Evolutionary conservation across 1,140 invertebrate species (phyloP), one percentile per base, ranked within the genome.

Genomic region (Zaprionus davidi): DNA sequence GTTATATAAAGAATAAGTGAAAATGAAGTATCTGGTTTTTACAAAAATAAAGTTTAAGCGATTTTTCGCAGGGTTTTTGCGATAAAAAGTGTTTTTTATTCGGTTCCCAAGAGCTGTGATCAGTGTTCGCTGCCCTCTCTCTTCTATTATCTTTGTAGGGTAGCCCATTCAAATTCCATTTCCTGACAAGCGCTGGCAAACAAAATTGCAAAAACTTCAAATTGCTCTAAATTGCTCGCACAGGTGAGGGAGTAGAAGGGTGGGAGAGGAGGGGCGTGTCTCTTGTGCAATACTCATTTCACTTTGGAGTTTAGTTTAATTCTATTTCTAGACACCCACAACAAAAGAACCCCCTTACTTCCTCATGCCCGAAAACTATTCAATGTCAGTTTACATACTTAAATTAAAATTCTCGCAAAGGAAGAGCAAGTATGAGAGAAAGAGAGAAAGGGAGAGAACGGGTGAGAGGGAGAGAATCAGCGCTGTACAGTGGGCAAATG

Each of bases 371-470:
- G 63, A 76, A 82, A 86, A 86, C 82, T 86, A 90, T 90, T 90
- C 86, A 90, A 90, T 90, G 85, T 90, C 85, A 90, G 86, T 90
- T 90, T 90, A 90, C 86, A 90, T 85, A 90, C 82, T 90, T 90
- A 85, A 90, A 90, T 90, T 90, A 90, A 90, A 90, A 90, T 90
- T 90, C 85, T 55, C 80, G 71, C 77, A 88, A 77, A 80, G 73
- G 67, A 69, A 65, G 76, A 75, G 58, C 20, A 46, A 38, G 68
- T 36, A 46, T 6, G 26, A 55, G 58, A 31, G 20, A 2, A 9
- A 17, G 6, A 34, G 22, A 31, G 12, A 60, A 64, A 82, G 53
- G 56, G 56, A 66, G 60, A 41, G 65, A 57, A 26, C 38, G 41
- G 57, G 44, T 28, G 64, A 75, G 57, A 69, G 60, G 64, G 58